A percentile compares a stretch with the other conserved stretches of the same genome.
Conservation (phyloP, 2,113 vertebrate species). For the Istiophorus platypterus region DNA sequence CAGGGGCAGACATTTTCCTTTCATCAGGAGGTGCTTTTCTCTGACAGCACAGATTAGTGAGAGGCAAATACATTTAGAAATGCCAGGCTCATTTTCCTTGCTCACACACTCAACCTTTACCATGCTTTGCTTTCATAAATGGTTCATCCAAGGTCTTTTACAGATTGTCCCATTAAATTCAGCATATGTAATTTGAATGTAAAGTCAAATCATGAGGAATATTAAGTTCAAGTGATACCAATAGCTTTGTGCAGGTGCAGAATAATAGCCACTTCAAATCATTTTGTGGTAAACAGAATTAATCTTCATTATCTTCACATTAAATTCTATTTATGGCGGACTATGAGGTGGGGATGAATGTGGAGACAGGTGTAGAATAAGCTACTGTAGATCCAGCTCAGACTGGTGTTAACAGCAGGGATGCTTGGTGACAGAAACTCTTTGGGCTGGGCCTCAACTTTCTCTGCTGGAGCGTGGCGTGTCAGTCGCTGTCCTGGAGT, state of each 20-base stretch:
- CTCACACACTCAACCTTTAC: conserved; percentile 52
- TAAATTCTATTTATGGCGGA: too few species aligned
- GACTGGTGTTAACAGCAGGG: conserved; percentile 40
- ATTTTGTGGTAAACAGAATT: too few species aligned
- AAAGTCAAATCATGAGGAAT: conserved; percentile 24
- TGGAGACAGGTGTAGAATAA: conserved; percentile 16
- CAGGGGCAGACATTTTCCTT: conserved; percentile 69
- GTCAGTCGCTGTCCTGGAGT: conserved; percentile 63
- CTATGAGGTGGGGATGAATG: not conserved
- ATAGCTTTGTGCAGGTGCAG: not conserved
- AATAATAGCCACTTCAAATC: conserved; percentile 2
- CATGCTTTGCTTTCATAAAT: conserved; percentile 60
- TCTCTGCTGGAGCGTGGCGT: conserved; percentile 65
- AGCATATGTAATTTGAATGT: conserved; percentile 21
- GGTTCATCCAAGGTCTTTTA: conserved; percentile 48
- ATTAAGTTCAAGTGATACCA: conserved; percentile 25
- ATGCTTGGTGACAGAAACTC: conserved; percentile 60
- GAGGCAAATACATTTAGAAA: conserved; percentile 67
- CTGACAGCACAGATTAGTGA: conserved; percentile 77
- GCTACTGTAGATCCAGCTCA: conserved; percentile 18
- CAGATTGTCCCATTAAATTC: conserved; percentile 40
- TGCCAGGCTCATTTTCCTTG: conserved; percentile 52
- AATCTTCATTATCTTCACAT: too few species aligned
- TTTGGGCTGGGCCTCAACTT: conserved; percentile 58
- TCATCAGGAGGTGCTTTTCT: conserved; percentile 74